Conservation (phyloP, 2,888 invertebrate species). For the Hypsopygia costalis region DNA sequence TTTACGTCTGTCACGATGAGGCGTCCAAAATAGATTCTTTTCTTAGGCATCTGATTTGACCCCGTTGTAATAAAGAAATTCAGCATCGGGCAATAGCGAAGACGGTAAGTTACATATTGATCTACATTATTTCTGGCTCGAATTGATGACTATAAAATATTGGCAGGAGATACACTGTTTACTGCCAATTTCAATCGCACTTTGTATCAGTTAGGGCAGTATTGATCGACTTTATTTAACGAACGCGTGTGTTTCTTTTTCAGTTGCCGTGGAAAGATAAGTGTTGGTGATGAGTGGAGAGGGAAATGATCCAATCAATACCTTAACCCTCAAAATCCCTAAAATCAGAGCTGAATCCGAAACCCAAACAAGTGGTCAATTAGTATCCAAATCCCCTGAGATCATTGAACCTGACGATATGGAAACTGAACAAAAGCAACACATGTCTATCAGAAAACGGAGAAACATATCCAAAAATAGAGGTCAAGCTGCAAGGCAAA, state of each 20-base stretch:
- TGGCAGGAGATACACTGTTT: conserved; percentile 49
- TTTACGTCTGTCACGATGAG: conserved; percentile 46
- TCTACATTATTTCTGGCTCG: conserved; percentile 41
- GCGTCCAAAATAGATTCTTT: conserved; percentile 71
- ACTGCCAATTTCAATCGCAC: conserved; percentile 50
- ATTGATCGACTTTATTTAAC: conserved; percentile 34
- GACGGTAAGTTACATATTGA: conserved; percentile 60
- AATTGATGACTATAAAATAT: conserved; percentile 34
- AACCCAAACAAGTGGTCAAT: conserved; percentile 48
- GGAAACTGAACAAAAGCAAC: conserved; percentile 66
- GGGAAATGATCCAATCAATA: conserved; percentile 30
- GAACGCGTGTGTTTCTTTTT: conserved; percentile 41
- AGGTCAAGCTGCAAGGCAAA: conserved; percentile 64
- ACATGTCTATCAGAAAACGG: conserved; percentile 80
- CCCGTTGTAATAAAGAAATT: conserved; percentile 44
- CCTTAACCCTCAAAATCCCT: conserved; percentile 47
- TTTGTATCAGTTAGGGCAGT: conserved; percentile 35
- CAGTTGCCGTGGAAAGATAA: conserved; percentile 33
- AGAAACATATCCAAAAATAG: conserved; percentile 82
- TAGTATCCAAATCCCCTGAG: conserved; percentile 44
- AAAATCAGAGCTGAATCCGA: conserved; percentile 54
- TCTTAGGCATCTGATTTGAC: conserved; percentile 62
- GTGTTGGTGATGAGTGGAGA: conserved; percentile 57
- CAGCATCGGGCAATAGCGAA: conserved; percentile 40
- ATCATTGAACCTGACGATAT: conserved; percentile 38